phyloP scores from a whole-genome alignment of 2,113 vertebrate species.

The Psophia crepitans region DNA sequence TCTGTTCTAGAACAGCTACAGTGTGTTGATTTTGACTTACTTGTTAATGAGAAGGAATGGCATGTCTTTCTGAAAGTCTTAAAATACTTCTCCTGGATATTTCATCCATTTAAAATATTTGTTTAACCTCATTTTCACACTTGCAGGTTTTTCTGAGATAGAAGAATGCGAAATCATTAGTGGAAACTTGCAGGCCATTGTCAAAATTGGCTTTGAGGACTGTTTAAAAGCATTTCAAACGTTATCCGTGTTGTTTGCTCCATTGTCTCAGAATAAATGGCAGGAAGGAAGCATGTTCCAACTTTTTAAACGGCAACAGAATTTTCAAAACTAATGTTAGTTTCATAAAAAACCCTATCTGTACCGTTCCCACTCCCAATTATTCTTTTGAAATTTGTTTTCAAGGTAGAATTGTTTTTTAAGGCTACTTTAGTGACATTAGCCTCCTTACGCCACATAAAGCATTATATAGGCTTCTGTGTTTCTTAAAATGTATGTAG shows the following conservation, averaged over 20 bases:
- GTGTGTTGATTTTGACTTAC: background rate
- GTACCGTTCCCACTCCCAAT: rapidly evolving
- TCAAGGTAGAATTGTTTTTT: background rate
- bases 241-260: background rate
- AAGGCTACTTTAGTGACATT: background rate
- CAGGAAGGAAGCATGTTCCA: background rate
- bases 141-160: background rate
- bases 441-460: background rate
- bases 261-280: background rate
- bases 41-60: background rate
- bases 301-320: background rate
- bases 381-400: background rate
- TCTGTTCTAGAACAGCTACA: background rate
- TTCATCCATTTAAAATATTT: background rate
- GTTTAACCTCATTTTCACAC: background rate
- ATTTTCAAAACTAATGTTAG: background rate
- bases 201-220: background rate
- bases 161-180: background rate
- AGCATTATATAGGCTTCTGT: background rate
- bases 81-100: background rate
- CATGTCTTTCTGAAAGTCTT: background rate
- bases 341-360: background rate
- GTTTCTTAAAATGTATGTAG: background rate
- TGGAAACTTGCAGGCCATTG: background rate
- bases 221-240: background rate